Evolutionary conservation across 2,797 vertebrate species (phyloP).

Genomic region (Cygnus olor): DNA sequence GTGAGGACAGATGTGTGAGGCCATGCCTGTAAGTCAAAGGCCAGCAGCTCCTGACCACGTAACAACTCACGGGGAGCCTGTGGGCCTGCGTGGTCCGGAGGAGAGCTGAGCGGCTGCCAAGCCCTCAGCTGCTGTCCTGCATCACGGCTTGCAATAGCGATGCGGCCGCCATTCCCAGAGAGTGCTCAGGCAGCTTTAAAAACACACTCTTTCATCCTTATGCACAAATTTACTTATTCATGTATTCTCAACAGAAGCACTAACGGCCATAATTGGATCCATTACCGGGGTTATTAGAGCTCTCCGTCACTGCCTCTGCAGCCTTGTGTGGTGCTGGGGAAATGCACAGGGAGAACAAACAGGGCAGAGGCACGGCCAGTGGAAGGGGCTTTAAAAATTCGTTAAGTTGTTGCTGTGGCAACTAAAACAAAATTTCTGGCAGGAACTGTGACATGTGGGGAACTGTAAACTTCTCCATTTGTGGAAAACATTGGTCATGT

Average conservation of each 20-base stretch:
- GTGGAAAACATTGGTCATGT: slow-evolving; percentile 72
- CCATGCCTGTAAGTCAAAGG: not conserved
- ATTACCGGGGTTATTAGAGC: slow-evolving; percentile 68
- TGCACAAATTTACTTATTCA: slow-evolving; percentile 53
- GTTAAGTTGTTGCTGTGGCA: slow-evolving; percentile 59
- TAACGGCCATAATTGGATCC: slow-evolving; percentile 58
- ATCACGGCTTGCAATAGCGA: not conserved
- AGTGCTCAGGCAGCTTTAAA: slow-evolving; percentile 12
- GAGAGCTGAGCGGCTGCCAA: not conserved
- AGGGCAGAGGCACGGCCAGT: slow-evolving; percentile 6
- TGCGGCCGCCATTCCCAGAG: not conserved
- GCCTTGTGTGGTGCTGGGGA: not conserved
- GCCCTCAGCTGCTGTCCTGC: not conserved
- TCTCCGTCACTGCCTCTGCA: slow-evolving; percentile 56
- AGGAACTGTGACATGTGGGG: not conserved
- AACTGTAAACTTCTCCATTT: slow-evolving; percentile 62
- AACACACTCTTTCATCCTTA: slow-evolving; percentile 6
- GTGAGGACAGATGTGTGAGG: not conserved
- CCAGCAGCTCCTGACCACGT: not conserved
- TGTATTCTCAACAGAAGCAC: slow-evolving; percentile 58
- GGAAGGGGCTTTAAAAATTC: slow-evolving; percentile 27
- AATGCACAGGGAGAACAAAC: slow-evolving; percentile 17
- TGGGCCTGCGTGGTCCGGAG: rapidly evolving
- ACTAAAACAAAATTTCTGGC: slow-evolving; percentile 58
- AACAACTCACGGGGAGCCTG: not conserved